Conservation (phyloP, 2,888 invertebrate genomes). For the Xanthorhoe designata region DNA sequence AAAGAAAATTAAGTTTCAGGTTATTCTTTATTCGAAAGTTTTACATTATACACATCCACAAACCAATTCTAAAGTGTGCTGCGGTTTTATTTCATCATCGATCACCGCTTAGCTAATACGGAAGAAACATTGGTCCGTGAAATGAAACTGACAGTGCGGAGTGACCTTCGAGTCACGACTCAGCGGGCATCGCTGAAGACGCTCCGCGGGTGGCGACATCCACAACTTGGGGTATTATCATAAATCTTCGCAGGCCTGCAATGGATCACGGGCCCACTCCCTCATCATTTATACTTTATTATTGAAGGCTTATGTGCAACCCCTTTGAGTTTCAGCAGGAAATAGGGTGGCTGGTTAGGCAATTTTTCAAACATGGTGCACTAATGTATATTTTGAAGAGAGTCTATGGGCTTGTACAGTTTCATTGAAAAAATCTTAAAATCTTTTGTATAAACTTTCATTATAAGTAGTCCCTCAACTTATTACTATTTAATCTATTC, state of each 20-base stretch:
- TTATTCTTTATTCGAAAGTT: not conserved
- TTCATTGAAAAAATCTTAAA: not conserved
- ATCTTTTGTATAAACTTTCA: too few species aligned
- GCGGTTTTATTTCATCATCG: not conserved
- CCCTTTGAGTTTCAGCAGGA: slow-evolving; percentile 45
- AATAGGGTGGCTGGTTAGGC: slow-evolving; percentile 21
- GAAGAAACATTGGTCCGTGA: slow-evolving; percentile 19
- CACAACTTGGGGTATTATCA: slow-evolving; percentile 69
- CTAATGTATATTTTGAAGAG: slow-evolving; percentile 5
- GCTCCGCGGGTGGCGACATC: slow-evolving; percentile 66
- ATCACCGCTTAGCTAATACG: not conserved
- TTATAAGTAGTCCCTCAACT: not conserved
- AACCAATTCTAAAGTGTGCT: not conserved
- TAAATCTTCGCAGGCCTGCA: slow-evolving; percentile 68
- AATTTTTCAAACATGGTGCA: slow-evolving; percentile 23
- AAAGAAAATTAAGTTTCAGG: not conserved
- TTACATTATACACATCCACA: not conserved
- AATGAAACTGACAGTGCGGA: slow-evolving; percentile 24
- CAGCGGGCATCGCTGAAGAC: slow-evolving; percentile 41
- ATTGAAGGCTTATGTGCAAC: slow-evolving; percentile 63
- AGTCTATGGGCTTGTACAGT: slow-evolving; percentile 4
- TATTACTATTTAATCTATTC: not conserved
- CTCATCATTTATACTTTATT: slow-evolving; percentile 70
- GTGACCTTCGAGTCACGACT: slow-evolving; percentile 27
- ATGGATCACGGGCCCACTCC: slow-evolving; percentile 61